Base-by-base conservation (phyloP, 2,888 invertebrate species). In the Marasmarcha lunaedactyla region DNA sequence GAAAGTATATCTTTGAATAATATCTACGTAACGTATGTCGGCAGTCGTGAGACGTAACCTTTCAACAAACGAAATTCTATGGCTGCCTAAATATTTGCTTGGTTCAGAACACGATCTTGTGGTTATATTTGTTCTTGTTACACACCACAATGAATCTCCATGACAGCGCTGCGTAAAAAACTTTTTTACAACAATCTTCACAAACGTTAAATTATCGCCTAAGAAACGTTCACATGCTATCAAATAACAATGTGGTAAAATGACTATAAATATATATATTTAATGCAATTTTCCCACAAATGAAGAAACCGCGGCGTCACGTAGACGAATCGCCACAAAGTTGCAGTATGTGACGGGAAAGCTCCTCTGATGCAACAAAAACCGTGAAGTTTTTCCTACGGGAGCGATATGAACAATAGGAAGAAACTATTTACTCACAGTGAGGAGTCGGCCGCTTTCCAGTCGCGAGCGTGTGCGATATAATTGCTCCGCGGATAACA, bases 391-490 rank as follows among this genome's bases (percentile, higher is more conserved):
- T 72, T 70, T 76, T 71, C 59, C 60, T 54, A 47, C 50, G 51
- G 46, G 51, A 47, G 55, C 54, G 51, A 49, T 50, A 49, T 52
- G 51, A 76, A 81, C 81, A 81, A 81, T 81, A 69, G 74, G 72
- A 77, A 68, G 74, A 77, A 76, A 76, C 66, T 60, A 60, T 58
- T 59, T 66, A 73, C 71, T 71, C 71, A 71, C 71, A 69, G 57
- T 57, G 52, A 48, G 58, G 62, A 64, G 63, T 54, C 54, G 61
- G 54, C 58, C 64, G 72, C 79, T 81, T 79, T 78, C 81, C 67
- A 77, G 63, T 63, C 54, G 56, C 58, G 53, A 61, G 58, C 57
- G 63, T 62, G 54, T 63, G 55, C 63, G 52, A 54, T 71, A 54
- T 71, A 69, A 73, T 74, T 70, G 60, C 60, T 51, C 55, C 61